These are phyloP conservation scores for Leptocoma aspasia DNA, from an alignment of 2,113 vertebrate genomes.

Conservation along the genomic window DNA sequence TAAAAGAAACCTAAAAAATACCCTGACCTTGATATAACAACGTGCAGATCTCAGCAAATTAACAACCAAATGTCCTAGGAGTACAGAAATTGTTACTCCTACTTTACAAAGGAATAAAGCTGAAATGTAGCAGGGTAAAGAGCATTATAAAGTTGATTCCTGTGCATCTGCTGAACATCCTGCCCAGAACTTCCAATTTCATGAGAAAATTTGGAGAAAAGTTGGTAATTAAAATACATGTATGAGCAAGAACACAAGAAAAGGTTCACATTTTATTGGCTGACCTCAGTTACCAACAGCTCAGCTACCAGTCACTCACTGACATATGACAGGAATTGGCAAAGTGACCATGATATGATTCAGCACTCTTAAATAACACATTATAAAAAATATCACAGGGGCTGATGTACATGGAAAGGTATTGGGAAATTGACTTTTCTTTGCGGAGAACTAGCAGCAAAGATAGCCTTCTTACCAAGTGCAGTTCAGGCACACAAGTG, in stretches of 20 bases:
- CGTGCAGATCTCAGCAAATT: not conserved
- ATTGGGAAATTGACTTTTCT: not conserved
- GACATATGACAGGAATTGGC: not conserved
- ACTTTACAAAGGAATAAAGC: not conserved
- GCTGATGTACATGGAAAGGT: not conserved
- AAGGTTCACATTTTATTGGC: not conserved
- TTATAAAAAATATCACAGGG: not conserved
- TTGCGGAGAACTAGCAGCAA: not conserved
- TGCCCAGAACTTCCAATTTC: not conserved
- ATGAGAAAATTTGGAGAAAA: not conserved
- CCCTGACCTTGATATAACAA: not conserved
- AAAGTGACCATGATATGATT: not conserved
- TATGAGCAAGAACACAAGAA: not conserved
- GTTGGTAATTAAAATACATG: not conserved
- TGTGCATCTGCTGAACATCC: not conserved
- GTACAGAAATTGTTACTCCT: not conserved
- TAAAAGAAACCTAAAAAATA: not conserved
- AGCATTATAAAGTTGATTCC: not conserved
- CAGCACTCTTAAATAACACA: not conserved
- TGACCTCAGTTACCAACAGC: not conserved
- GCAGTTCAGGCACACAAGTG: not conserved
- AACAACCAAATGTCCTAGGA: not conserved
- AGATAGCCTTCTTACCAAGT: not conserved
- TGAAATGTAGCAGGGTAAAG: not conserved
- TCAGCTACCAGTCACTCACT: not conserved